Evolutionary conservation across 2,888 invertebrate species (phyloP).

Genomic region (Heliconius erato): DNA sequence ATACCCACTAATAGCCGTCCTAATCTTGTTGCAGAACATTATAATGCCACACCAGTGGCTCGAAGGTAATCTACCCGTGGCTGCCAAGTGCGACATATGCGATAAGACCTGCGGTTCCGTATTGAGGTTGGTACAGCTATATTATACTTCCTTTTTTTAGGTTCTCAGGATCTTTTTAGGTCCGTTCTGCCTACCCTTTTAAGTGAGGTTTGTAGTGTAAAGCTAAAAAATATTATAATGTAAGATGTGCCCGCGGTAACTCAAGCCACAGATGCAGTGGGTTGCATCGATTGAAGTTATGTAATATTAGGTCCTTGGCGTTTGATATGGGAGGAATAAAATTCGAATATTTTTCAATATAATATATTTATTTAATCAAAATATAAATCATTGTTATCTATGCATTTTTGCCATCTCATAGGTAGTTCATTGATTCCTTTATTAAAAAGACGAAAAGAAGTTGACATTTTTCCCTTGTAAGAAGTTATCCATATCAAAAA

Average conservation of each 20-base stretch:
- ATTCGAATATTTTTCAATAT: not conserved
- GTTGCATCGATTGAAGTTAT: too few relatives aligned
- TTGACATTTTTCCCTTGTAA: not conserved
- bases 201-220: not conserved
- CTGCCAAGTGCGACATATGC: conserved; percentile 96
- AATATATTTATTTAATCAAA: not conserved
- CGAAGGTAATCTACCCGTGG: conserved; percentile 98
- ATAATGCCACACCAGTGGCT: conserved; percentile 99
- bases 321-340: not conserved
- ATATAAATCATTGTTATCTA: not conserved
- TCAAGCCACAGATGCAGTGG: too few relatives aligned
- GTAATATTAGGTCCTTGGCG: too few relatives aligned
- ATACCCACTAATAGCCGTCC: not conserved
- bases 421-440: too few relatives aligned
- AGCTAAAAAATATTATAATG: too few relatives aligned
- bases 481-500: not conserved
- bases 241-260: too few relatives aligned
- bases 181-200: not conserved
- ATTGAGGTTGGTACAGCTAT: conserved; percentile 86
- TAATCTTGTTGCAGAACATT: conserved; percentile 87
- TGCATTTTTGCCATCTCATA: not conserved
- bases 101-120: conserved; percentile 99
- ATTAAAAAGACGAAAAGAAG: too few relatives aligned
- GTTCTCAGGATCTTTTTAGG: too few relatives aligned
- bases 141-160: not conserved